Percentiles rank a stretch among this genome's conserved stretches.
phyloP scores from a whole-genome alignment of 2,797 vertebrate species.

The Dendrocincla tyrannina region DNA sequence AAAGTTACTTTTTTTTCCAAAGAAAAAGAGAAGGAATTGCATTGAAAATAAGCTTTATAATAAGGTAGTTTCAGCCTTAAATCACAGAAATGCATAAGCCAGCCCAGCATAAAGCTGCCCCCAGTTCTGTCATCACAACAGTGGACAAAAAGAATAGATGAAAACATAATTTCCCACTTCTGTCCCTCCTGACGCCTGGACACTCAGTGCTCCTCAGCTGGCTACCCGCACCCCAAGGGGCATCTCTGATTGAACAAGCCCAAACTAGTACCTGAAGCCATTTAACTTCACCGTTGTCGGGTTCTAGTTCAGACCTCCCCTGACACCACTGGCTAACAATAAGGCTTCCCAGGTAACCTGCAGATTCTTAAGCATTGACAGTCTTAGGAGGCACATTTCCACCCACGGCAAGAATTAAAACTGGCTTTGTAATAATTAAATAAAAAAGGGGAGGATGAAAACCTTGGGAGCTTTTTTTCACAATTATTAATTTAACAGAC shows the following conservation, averaged over 20 bases:
- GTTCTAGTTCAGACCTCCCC: constrained; percentile 58
- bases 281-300: constrained; percentile 67
- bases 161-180: neutral
- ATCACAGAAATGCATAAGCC: neutral
- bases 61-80: neutral
- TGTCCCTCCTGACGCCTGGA: rapidly evolving
- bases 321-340: constrained; percentile 20
- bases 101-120: neutral
- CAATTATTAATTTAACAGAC: constrained; percentile 76
- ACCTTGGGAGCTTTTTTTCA: constrained; percentile 49
- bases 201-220: neutral
- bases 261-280: constrained; percentile 50
- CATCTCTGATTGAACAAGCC: constrained; percentile 18
- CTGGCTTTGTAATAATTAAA: constrained; percentile 63
- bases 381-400: constrained; percentile 45
- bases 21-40: neutral
- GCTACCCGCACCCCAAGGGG: neutral
- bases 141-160: neutral
- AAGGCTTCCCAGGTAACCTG: constrained; percentile 39
- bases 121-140: neutral
- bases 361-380: constrained; percentile 35
- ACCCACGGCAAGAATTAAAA: constrained; percentile 68
- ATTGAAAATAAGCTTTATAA: neutral
- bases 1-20: neutral
- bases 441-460: neutral